phyloP scores from a whole-genome alignment of 2,797 vertebrate genomes.

The Meriones psammophilus region DNA sequence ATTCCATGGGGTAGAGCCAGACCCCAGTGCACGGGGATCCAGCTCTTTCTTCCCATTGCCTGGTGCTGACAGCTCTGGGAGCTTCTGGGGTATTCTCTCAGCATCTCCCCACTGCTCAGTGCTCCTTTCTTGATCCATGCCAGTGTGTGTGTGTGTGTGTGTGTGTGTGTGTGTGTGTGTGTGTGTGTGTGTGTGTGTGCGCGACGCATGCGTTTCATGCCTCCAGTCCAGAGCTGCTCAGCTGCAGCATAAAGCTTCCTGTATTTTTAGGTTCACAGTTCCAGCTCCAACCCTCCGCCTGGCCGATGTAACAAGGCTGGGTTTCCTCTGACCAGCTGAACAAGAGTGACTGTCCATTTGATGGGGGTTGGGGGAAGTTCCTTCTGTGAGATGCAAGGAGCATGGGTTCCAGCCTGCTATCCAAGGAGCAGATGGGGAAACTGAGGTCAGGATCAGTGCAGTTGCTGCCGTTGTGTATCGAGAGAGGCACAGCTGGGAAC shows the following conservation, averaged over 20 bases:
- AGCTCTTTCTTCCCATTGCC: not conserved
- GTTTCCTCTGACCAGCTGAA: conserved; percentile 1
- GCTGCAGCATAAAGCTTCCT: not conserved
- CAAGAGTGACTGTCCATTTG: not conserved
- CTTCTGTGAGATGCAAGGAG: not conserved
- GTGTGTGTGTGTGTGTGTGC: not conserved
- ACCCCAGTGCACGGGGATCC: not conserved
- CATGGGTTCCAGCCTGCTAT: not conserved
- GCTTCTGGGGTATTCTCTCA: not conserved
- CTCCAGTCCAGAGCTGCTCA: not conserved
- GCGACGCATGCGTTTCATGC: not conserved
- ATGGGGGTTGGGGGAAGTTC: not conserved
- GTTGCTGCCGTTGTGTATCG: not conserved
- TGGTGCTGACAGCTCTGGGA: not conserved
- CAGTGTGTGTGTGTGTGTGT: not conserved
- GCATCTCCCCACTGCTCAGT: not conserved
- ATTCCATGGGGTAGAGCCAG: not conserved
- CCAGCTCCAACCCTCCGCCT: not conserved
- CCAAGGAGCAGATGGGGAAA: conserved; percentile 11
- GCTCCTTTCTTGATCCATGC: not conserved
- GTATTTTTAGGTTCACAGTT: not conserved
- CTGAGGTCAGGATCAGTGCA: conserved; percentile 22
- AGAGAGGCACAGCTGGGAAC: not conserved
- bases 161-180: not conserved
- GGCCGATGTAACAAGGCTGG: not conserved